phyloP scores from a whole-genome alignment of 2,113 vertebrate genomes.

The Gnathonemus echidnorhynchus region DNA sequence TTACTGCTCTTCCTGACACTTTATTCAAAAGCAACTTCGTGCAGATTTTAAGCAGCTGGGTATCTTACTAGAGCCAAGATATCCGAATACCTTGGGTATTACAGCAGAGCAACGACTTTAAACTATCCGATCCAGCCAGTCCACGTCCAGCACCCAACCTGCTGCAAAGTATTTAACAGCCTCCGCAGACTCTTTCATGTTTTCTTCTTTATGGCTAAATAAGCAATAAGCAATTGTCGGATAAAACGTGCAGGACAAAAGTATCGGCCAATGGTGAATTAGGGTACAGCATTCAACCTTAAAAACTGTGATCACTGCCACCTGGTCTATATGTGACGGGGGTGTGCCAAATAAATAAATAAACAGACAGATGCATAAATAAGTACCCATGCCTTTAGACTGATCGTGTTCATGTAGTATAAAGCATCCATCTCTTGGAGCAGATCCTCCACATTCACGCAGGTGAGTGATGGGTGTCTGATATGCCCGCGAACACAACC shows the following conservation, averaged over 20 bases:
- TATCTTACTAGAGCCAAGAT: background rate
- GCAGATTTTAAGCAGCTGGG: background rate
- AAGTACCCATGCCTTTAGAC: background rate
- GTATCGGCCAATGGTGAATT: background rate
- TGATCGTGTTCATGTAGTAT: background rate
- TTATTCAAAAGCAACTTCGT: background rate
- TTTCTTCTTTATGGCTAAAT: background rate
- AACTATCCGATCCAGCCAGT: background rate
- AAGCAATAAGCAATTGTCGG: background rate
- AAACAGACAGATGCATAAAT: background rate
- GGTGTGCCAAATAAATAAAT: background rate
- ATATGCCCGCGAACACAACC: constrained; percentile 15
- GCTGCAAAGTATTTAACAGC: background rate
- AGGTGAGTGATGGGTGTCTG: constrained; percentile 2
- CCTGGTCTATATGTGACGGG: background rate
- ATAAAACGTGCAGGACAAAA: background rate
- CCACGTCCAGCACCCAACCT: background rate
- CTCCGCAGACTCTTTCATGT: background rate
- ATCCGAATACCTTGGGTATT: background rate
- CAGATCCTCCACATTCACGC: background rate
- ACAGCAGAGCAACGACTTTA: background rate
- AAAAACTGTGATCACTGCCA: background rate
- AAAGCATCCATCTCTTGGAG: background rate
- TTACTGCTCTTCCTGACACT: background rate
- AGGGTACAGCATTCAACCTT: background rate